A percentile compares a stretch with the other conserved stretches of the same genome.
Evolutionary conservation across 2,888 invertebrate species (phyloP).

Genomic region (Carpatolechia fugitivella): DNA sequence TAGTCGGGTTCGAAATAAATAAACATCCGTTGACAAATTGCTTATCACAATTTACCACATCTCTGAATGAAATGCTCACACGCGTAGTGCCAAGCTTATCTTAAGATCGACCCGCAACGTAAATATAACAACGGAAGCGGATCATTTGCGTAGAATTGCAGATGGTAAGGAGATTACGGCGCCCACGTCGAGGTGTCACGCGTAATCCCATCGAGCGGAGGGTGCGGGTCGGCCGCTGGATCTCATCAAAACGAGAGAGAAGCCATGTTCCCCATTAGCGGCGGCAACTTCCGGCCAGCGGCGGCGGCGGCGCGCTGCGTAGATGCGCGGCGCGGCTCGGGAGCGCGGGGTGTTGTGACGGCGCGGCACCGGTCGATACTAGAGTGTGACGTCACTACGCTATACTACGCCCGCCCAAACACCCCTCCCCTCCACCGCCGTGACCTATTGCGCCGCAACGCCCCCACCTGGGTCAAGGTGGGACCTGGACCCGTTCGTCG

Average conservation of each 20-base stretch:
- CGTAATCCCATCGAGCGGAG: slow-evolving; percentile 25
- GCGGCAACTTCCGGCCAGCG: slow-evolving; percentile 52
- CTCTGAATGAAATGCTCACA: slow-evolving; percentile 5
- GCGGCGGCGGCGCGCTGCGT: slow-evolving; percentile 69
- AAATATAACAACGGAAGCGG: slow-evolving; percentile 7
- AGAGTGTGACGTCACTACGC: slow-evolving; percentile 76
- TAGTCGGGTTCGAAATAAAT: neutral
- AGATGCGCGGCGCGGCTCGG: slow-evolving; percentile 51
- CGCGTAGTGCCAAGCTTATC: neutral
- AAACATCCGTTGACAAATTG: slow-evolving; percentile 1
- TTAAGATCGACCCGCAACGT: slow-evolving; percentile 2
- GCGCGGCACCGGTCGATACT: slow-evolving; percentile 54
- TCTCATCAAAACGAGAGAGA: slow-evolving; percentile 44
- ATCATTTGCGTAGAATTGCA: slow-evolving; percentile 13
- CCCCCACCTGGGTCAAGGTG: slow-evolving; percentile 77
- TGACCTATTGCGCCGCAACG: slow-evolving; percentile 72
- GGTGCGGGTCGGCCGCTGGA: slow-evolving; percentile 33
- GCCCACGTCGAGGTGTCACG: slow-evolving; percentile 20
- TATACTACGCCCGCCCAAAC: slow-evolving; percentile 77
- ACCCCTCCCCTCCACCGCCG: slow-evolving; percentile 50
- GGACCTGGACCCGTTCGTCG: slow-evolving; percentile 43
- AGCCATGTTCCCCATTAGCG: slow-evolving; percentile 60
- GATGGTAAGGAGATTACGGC: slow-evolving; percentile 17
- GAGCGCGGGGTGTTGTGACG: slow-evolving; percentile 70
- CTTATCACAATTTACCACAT: neutral